phyloP scores from a whole-genome alignment of 2,888 invertebrate species.

The Hirtodrosophila trivittata region DNA sequence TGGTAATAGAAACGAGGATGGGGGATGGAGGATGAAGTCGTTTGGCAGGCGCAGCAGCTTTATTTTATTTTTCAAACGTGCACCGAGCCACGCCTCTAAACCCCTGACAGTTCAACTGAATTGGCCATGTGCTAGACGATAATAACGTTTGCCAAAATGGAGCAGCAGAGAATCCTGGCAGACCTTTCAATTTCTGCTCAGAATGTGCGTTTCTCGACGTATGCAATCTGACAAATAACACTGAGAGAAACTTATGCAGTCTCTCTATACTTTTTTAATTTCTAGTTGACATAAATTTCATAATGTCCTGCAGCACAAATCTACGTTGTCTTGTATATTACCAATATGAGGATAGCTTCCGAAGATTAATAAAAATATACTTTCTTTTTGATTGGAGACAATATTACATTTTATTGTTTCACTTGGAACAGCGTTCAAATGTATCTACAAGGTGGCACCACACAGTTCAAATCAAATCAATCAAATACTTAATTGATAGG shows the following conservation, averaged over 20 bases:
- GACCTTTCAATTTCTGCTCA: slow-evolving; percentile 13
- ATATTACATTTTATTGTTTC: too few relatives aligned
- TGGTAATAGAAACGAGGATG: neutral
- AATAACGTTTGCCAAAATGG: slow-evolving; percentile 56
- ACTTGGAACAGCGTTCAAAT: too few relatives aligned
- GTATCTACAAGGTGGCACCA: too few relatives aligned
- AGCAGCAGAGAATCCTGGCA: slow-evolving; percentile 19
- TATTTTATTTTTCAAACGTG: slow-evolving; percentile 76
- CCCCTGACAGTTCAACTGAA: slow-evolving; percentile 16
- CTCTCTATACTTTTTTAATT: neutral
- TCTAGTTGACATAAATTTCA: neutral
- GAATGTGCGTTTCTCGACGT: slow-evolving; percentile 6
- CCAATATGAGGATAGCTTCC: too few relatives aligned
- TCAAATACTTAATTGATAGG: too few relatives aligned
- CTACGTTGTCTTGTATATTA: too few relatives aligned
- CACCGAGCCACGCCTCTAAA: slow-evolving; percentile 43
- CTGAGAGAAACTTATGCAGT: slow-evolving; percentile 31
- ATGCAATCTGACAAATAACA: slow-evolving; percentile 5
- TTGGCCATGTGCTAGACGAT: slow-evolving; percentile 60
- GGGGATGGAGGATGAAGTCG: slow-evolving; percentile 5
- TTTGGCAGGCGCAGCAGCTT: slow-evolving; percentile 71
- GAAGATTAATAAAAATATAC: too few relatives aligned
- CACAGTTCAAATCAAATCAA: too few relatives aligned
- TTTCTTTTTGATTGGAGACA: too few relatives aligned
- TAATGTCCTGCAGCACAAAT: too few relatives aligned